phyloP scores from a whole-genome alignment of 2,113 vertebrate species.

The Piaya cayana region DNA sequence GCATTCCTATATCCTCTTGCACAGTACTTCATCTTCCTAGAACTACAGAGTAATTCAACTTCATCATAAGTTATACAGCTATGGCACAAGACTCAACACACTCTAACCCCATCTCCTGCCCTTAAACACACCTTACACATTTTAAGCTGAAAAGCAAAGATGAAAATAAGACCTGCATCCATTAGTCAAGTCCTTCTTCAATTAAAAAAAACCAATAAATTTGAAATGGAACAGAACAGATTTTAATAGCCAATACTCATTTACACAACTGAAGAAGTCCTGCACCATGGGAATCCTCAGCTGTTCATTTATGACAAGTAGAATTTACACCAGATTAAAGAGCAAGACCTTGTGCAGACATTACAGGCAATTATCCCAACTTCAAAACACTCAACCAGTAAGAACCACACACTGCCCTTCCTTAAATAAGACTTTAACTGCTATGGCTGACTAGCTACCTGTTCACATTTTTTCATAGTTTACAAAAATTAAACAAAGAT shows the following conservation, averaged over 20 bases:
- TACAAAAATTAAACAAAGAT: background rate
- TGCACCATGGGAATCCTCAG: background rate
- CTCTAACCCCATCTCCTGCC: too few species aligned
- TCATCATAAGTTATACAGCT: background rate
- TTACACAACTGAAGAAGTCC: background rate
- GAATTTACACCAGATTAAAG: background rate
- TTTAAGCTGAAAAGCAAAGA: background rate
- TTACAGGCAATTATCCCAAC: background rate
- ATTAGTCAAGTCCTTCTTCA: background rate
- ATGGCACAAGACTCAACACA: background rate
- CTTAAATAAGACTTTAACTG: background rate
- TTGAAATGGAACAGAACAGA: background rate
- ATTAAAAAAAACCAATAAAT: background rate
- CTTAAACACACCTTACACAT: background rate
- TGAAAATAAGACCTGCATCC: background rate
- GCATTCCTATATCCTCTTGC: background rate
- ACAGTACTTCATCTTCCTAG: background rate
- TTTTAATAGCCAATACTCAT: background rate
- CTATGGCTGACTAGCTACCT: background rate
- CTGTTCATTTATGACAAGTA: background rate
- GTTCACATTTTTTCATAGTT: background rate
- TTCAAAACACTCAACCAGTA: background rate
- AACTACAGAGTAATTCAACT: background rate
- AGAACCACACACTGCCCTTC: accelerated
- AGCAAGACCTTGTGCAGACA: background rate